Evolutionary conservation across 2,113 vertebrate species (phyloP).

Genomic region (Bubo blakistoni): DNA sequence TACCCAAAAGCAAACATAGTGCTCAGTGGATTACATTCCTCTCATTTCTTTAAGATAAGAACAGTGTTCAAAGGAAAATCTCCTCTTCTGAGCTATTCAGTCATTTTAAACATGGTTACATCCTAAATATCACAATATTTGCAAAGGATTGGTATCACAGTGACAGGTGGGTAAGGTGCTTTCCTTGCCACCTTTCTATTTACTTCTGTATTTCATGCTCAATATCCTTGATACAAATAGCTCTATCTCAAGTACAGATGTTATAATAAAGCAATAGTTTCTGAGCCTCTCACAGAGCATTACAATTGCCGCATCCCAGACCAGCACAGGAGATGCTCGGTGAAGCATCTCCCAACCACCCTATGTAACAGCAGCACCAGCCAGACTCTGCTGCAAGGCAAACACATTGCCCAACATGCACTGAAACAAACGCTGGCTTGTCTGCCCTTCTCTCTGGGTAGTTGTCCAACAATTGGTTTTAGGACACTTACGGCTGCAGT

Average conservation of each 20-base stretch:
- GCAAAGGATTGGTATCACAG: constrained; percentile 8
- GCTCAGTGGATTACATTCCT: constrained; percentile 34
- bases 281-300: background rate
- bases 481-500: background rate
- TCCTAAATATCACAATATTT: constrained; percentile 42
- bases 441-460: background rate
- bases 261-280: constrained; percentile 11
- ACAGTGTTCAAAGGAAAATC: constrained; percentile 28
- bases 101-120: constrained; percentile 22
- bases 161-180: constrained; percentile 1
- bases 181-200: constrained; percentile 30
- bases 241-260: constrained; percentile 39
- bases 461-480: background rate
- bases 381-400: background rate
- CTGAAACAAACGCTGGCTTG: background rate
- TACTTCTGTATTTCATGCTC: constrained; percentile 27
- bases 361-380: background rate
- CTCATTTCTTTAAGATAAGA: constrained; percentile 39
- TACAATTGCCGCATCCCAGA: background rate
- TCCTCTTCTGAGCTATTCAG: constrained; percentile 11
- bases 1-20: constrained; percentile 11
- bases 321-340: background rate
- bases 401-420: background rate
- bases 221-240: background rate
- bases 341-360: background rate